Base-by-base conservation (phyloP, 2,113 vertebrate genomes). In the Sardina pilchardus region DNA sequence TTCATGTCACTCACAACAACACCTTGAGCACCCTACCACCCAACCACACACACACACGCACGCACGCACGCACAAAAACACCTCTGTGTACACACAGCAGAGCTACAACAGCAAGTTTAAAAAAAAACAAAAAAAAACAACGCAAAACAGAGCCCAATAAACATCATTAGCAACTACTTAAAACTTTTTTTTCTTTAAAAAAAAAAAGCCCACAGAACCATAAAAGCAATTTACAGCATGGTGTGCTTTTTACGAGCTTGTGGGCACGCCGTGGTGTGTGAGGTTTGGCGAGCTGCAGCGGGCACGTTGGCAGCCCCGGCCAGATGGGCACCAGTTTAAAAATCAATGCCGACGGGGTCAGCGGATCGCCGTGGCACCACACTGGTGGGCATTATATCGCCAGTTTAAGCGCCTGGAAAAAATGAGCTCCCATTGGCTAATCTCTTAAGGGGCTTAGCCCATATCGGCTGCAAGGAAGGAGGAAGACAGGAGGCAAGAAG, bases 211-310 rank as follows among this genome's bases (percentile, higher is more conserved):
- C 67, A 75, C 30, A 34, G 67, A 75, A 34, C 67, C 30, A 34
- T 75, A 75, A 75, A 75, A 75, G 30, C 67, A 34, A 75, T 75
- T 75, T 75, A 75, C 67, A 36, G n/a, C 59, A 30, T 67, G n/a
- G 59, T 21, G 59, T 7, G 59, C 7, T 67, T 67, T 67, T 30
- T 26, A 67, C 1, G n/a, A 67, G 59, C 59, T 30, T 67, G 59
- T 26, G 59, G 59, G 63, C 63, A 34, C 26, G 26, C 26, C 10
- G 9, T 71, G n/a, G 67, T 34, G 67, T 71, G 63, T 26, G 8
- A n/a, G 56, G 6, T 59, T 59, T 59, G 56, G 56, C 56, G n/a
- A 4, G 56, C 56, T 6, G 16, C 14, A 50, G 48, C 48, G 17
- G 53, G 53, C 53, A 56, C 53, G 19, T 19, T 56, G 53, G 48